A percentile compares a stretch with the other conserved stretches of the same genome.
Conservation (phyloP, 2,888 invertebrate genomes). For the Eledona agricola region DNA sequence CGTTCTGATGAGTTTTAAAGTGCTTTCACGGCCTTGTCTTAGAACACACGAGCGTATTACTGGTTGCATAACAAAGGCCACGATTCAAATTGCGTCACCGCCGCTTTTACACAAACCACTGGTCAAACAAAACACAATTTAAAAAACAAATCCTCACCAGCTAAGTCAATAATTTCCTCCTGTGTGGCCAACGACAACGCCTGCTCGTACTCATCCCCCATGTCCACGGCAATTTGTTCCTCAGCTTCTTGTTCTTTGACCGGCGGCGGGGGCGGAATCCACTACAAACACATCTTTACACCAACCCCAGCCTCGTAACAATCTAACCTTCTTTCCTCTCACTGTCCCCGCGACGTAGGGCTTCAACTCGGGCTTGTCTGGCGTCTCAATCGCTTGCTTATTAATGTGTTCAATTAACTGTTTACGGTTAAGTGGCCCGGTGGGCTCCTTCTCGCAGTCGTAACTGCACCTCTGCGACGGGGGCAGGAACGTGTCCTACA, state of each 20-base stretch:
- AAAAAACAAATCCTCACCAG: slow-evolving; percentile 67
- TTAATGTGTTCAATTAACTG: slow-evolving; percentile 96
- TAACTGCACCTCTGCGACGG: slow-evolving; percentile 96
- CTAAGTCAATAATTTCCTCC: slow-evolving; percentile 98
- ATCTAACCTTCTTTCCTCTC: slow-evolving; percentile 85
- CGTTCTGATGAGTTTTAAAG: too few relatives aligned
- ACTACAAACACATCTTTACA: slow-evolving; percentile 65
- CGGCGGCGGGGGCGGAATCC: slow-evolving; percentile 81
- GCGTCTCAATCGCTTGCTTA: slow-evolving; percentile 97
- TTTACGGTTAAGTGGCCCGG: slow-evolving; percentile 95
- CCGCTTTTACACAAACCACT: too few relatives aligned
- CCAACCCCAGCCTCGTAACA: neutral
- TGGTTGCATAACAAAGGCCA: slow-evolving; percentile 14
- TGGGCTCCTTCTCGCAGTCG: slow-evolving; percentile 93
- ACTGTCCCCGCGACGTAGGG: slow-evolving; percentile 91
- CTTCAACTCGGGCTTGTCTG: slow-evolving; percentile 95
- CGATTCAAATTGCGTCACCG: slow-evolving; percentile 3
- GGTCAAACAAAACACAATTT: too few relatives aligned
- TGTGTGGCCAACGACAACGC: slow-evolving; percentile 89
- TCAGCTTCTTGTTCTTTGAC: slow-evolving; percentile 81
- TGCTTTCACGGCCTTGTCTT: too few relatives aligned
- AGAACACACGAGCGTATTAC: neutral
- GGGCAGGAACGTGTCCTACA: slow-evolving; percentile 95
- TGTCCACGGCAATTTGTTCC: slow-evolving; percentile 91
- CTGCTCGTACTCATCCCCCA: slow-evolving; percentile 93